A percentile compares a stretch with the other conserved stretches of the same genome.
phyloP scores from a whole-genome alignment of 2,797 vertebrate genomes.

The Petrocephalus sullivani region DNA sequence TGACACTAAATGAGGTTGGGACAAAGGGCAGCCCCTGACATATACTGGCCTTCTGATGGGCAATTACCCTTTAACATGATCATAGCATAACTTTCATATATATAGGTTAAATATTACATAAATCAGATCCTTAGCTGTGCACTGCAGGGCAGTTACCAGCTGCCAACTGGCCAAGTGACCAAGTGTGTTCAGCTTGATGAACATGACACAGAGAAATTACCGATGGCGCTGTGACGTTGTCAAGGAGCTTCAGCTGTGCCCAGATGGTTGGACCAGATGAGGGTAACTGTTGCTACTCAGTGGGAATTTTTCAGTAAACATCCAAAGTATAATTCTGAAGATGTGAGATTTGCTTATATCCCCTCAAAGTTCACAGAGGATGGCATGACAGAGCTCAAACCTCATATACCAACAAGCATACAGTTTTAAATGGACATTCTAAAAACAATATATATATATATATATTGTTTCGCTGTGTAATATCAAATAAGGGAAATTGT shows the following conservation, averaged over 20 bases:
- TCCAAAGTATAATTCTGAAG: neutral
- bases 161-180: neutral
- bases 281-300: neutral
- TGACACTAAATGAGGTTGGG: neutral
- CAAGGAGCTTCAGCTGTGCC: neutral
- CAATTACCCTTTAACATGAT: neutral
- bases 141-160: neutral
- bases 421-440: neutral
- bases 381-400: neutral
- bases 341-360: neutral
- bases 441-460: neutral
- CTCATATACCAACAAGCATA: neutral
- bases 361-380: neutral
- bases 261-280: neutral
- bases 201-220: neutral
- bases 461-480: neutral
- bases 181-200: neutral
- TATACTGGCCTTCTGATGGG: neutral
- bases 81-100: neutral
- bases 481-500: neutral
- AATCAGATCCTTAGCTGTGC: neutral
- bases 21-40: neutral
- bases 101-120: neutral
- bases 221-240: neutral
- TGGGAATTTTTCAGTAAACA: neutral